phyloP scores from a whole-genome alignment of 2,113 vertebrate species.

The Dipodomys stephensi region DNA sequence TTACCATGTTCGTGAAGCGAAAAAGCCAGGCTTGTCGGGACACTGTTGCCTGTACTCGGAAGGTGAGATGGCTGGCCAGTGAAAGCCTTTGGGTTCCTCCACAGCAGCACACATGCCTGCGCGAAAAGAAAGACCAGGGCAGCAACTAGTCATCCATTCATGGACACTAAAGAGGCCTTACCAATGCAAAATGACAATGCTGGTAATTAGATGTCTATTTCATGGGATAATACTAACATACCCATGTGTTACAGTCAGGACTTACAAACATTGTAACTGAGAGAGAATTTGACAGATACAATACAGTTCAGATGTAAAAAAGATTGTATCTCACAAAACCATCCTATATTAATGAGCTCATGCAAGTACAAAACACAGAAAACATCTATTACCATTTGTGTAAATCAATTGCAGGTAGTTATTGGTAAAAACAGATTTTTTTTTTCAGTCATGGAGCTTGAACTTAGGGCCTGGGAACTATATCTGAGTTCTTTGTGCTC shows the following conservation, averaged over 20 bases:
- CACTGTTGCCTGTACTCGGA: constrained; percentile 86
- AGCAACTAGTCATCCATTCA: background rate
- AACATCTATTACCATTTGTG: background rate
- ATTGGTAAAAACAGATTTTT: background rate
- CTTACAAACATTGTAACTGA: background rate
- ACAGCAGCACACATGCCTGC: constrained; percentile 88
- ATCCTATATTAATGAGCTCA: background rate
- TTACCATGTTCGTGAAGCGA: constrained; percentile 92
- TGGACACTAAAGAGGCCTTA: background rate
- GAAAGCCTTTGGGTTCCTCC: constrained; percentile 87
- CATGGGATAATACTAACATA: background rate
- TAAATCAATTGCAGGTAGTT: background rate
- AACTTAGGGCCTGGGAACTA: too few relatives aligned
- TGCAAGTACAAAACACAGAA: background rate
- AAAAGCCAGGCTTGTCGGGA: constrained; percentile 89
- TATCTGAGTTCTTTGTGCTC: too few relatives aligned
- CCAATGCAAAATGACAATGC: background rate
- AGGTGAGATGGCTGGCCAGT: constrained; percentile 90
- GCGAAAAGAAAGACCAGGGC: constrained; percentile 42
- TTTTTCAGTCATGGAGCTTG: too few relatives aligned
- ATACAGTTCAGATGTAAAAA: constrained; percentile 37
- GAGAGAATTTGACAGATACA: background rate
- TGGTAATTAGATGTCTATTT: background rate
- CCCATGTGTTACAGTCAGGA: background rate
- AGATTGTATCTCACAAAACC: background rate